Percentiles rank a stretch among this genome's conserved stretches.
phyloP scores from a whole-genome alignment of 2,888 invertebrate genomes.

The Habrosyne pyritoides region DNA sequence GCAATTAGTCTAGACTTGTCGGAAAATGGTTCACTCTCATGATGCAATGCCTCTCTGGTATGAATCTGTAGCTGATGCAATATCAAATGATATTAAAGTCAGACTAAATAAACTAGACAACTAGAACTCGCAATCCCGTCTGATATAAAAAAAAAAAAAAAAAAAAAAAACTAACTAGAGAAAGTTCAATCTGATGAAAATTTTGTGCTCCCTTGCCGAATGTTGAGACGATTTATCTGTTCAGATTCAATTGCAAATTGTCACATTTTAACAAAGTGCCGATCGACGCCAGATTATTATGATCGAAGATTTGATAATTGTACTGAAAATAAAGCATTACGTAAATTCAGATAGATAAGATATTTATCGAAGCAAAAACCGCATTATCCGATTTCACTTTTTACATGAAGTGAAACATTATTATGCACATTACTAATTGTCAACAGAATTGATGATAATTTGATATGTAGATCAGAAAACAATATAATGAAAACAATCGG shows the following conservation, averaged over 20 bases:
- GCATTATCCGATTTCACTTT: background rate
- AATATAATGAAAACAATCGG: background rate
- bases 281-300: no score
- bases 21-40: background rate
- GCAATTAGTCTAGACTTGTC: background rate
- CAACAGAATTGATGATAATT: background rate
- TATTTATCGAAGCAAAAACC: background rate
- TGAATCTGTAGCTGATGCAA: background rate
- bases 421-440: background rate
- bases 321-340: no score
- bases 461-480: background rate
- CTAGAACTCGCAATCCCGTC: no score
- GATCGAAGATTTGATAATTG: no score
- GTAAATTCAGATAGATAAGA: background rate
- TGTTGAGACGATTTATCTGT: no score
- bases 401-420: background rate
- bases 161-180: no score
- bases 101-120: no score
- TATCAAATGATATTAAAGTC: background rate
- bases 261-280: no score
- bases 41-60: background rate
- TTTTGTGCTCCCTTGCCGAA: background rate
- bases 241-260: no score
- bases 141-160: no score
- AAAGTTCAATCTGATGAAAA: background rate